Evolutionary conservation across 2,888 invertebrate genomes (phyloP).

Genomic region (Eilema depressum): DNA sequence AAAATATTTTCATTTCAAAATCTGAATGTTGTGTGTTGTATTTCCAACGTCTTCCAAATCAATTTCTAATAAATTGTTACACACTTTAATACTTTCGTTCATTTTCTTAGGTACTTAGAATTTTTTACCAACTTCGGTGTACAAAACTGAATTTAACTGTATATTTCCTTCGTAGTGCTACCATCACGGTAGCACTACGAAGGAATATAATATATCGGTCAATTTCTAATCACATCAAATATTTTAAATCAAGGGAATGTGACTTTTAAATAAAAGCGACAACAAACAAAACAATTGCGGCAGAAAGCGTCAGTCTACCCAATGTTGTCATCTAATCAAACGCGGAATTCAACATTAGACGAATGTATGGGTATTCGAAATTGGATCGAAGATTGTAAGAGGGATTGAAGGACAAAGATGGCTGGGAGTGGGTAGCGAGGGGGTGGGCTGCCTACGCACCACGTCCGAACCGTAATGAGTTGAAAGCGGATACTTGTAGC

Average conservation of each 20-base stretch:
- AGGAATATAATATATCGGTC: too few relatives aligned
- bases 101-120: too few relatives aligned
- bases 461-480: conserved; percentile 86
- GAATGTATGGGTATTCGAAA: conserved; percentile 82
- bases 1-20: too few relatives aligned
- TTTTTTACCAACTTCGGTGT: too few relatives aligned
- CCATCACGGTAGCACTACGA: too few relatives aligned
- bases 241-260: conserved; percentile 6
- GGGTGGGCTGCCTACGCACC: conserved; percentile 78
- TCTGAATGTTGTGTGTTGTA: too few relatives aligned
- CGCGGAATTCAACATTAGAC: conserved; percentile 75
- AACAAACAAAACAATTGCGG: conserved; percentile 31
- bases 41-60: too few relatives aligned
- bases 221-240: too few relatives aligned
- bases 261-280: conserved; percentile 21
- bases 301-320: conserved; percentile 35
- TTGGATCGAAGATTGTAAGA: conserved; percentile 85
- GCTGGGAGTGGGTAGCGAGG: conserved; percentile 58
- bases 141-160: too few relatives aligned
- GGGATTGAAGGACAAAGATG: conserved; percentile 84
- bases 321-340: conserved; percentile 72
- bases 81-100: too few relatives aligned
- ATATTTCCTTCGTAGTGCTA: too few relatives aligned
- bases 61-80: too few relatives aligned
- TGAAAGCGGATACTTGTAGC: conserved; percentile 88